Evolutionary conservation across 23 tunicate species (phyloP).

Genomic region (Styela clava): DNA sequence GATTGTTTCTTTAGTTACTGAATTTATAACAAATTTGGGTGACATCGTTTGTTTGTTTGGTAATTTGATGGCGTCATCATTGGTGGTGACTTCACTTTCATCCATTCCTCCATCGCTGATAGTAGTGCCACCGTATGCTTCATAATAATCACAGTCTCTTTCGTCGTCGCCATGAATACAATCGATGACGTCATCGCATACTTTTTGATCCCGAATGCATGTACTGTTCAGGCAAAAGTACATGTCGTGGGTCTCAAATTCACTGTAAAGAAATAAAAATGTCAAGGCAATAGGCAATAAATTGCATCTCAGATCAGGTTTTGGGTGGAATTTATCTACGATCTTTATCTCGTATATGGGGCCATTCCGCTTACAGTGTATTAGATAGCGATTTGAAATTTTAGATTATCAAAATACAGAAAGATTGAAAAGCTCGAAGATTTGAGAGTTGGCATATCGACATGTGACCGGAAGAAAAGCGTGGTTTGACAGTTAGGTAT

Average conservation of each 20-base stretch:
- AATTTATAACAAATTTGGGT: background rate
- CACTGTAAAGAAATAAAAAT: too few species aligned
- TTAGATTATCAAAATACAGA: too few species aligned
- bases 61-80: background rate
- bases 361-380: too few species aligned
- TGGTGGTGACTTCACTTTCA: background rate
- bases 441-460: too few species aligned
- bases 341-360: too few species aligned
- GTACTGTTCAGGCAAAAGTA: background rate
- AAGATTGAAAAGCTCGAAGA: too few species aligned
- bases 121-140: background rate
- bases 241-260: background rate
- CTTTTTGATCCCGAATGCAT: background rate
- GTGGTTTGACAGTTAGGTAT: too few species aligned
- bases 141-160: background rate
- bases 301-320: too few species aligned
- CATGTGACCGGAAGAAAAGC: too few species aligned
- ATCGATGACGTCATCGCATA: conserved; percentile 13
- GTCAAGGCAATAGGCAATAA: too few species aligned
- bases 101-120: background rate
- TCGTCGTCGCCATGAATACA: conserved; percentile 28
- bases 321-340: too few species aligned
- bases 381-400: too few species aligned
- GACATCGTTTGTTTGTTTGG: background rate
- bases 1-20: background rate